These are phyloP conservation scores for Andrena minutula DNA, from an alignment of 2,888 invertebrate genomes.

Conservation along the genomic window DNA sequence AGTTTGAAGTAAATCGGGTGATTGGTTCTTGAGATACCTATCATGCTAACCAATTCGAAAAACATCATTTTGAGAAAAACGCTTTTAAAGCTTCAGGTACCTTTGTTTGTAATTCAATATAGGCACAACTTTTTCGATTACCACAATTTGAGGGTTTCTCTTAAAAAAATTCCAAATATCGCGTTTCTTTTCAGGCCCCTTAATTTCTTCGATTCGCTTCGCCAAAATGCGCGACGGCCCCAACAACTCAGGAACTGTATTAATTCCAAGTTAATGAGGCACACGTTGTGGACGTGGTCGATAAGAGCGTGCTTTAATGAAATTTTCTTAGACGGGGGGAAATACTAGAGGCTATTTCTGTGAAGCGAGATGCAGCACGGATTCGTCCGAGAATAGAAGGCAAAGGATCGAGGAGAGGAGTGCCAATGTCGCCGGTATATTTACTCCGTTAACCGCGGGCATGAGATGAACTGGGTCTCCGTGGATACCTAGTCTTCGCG, in stretches of 20 bases:
- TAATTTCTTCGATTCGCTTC: too few relatives aligned
- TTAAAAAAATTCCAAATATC: too few relatives aligned
- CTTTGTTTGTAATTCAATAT: too few relatives aligned
- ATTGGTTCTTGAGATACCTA: too few relatives aligned
- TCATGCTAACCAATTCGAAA: too few relatives aligned
- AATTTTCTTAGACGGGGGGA: constrained; percentile 5
- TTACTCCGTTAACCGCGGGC: constrained; percentile 29
- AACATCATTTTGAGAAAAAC: too few relatives aligned
- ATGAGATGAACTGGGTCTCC: constrained; percentile 8
- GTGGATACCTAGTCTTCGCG: not conserved
- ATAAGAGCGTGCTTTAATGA: not conserved
- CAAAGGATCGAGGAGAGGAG: constrained; percentile 40
- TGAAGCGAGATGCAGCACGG: constrained; percentile 26
- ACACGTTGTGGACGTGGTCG: not conserved
- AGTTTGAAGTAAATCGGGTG: too few relatives aligned
- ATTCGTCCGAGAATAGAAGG: constrained; percentile 46
- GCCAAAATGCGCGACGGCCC: too few relatives aligned
- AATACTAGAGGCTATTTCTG: constrained; percentile 25
- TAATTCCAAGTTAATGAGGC: not conserved
- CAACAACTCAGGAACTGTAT: not conserved
- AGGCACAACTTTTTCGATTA: too few relatives aligned
- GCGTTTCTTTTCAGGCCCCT: too few relatives aligned
- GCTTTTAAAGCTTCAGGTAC: too few relatives aligned
- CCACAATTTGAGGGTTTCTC: too few relatives aligned
- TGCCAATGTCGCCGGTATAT: constrained; percentile 53